These are phyloP conservation scores for Chromoteleia sp. DNA, from an alignment of 2,888 invertebrate genomes.

Conservation along the genomic window DNA sequence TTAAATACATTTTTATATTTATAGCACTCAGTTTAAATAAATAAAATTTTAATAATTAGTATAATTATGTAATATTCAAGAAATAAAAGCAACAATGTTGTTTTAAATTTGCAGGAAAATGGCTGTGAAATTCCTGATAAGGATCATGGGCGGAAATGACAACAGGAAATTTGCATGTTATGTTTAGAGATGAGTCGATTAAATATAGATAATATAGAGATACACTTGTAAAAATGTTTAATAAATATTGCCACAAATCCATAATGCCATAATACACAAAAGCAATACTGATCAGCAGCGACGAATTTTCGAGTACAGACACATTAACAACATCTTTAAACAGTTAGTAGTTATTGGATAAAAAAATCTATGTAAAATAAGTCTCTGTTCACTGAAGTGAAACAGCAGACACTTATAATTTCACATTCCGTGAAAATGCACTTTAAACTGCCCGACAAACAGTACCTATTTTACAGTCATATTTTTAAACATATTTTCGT, in stretches of 20 bases:
- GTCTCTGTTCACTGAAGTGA: constrained; percentile 19
- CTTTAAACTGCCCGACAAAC: constrained; percentile 30
- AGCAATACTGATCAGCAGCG: constrained; percentile 83
- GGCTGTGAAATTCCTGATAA: constrained; percentile 35
- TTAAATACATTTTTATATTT: no score
- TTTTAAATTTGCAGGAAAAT: constrained; percentile 16
- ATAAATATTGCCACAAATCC: constrained; percentile 79
- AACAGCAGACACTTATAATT: not conserved
- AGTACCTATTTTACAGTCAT: constrained; percentile 11
- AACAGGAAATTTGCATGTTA: constrained; percentile 34
- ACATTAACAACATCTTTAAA: constrained; percentile 78
- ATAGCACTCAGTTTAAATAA: no score
- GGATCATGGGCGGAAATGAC: constrained; percentile 36
- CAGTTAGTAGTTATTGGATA: constrained; percentile 40
- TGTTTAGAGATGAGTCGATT: constrained; percentile 56
- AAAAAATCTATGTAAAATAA: constrained; percentile 21
- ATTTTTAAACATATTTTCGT: constrained; percentile 7
- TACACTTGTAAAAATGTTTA: constrained; percentile 83
- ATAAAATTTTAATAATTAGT: no score
- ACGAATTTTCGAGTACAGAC: constrained; percentile 80
- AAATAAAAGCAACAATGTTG: not conserved
- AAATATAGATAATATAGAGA: constrained; percentile 75
- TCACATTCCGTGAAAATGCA: not conserved
- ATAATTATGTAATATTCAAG: no score
- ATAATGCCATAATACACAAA: constrained; percentile 81